phyloP scores from a whole-genome alignment of 2,113 vertebrate species.

The Colistium nudipinnis region DNA sequence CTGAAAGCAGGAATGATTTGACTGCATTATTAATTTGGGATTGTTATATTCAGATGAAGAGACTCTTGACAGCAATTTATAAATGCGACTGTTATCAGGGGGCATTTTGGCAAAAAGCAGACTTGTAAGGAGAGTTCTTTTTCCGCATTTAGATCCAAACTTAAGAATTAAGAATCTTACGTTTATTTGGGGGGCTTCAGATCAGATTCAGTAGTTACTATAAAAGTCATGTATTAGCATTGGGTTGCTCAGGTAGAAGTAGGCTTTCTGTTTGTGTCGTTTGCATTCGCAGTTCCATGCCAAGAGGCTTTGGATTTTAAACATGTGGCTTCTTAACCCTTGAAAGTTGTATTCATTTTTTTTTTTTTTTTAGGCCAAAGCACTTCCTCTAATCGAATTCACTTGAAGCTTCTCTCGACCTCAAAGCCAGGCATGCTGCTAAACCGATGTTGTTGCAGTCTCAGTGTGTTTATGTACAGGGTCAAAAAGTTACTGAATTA shows the following conservation, averaged over 20 bases:
- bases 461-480: slow-evolving; percentile 16
- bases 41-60: neutral
- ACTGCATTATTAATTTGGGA: no score
- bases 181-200: no score
- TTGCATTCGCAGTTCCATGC: neutral
- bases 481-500: slow-evolving; percentile 27
- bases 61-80: neutral
- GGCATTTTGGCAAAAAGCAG: neutral
- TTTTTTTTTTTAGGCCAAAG: slow-evolving; percentile 25
- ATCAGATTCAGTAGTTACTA: neutral
- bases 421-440: slow-evolving; percentile 5
- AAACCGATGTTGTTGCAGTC: slow-evolving; percentile 14
- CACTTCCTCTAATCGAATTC: slow-evolving; percentile 14
- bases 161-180: no score
- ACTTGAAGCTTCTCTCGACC: slow-evolving; percentile 22
- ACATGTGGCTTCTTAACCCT: slow-evolving; percentile 6
- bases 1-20: no score
- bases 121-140: no score
- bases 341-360: slow-evolving; percentile 12
- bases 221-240: neutral
- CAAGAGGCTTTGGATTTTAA: neutral
- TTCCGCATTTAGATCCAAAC: no score
- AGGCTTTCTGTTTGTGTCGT: neutral
- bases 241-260: neutral
- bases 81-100: neutral